These are phyloP conservation scores for Operophtera brumata DNA, from an alignment of 2,888 invertebrate genomes.

Conservation along the genomic window DNA sequence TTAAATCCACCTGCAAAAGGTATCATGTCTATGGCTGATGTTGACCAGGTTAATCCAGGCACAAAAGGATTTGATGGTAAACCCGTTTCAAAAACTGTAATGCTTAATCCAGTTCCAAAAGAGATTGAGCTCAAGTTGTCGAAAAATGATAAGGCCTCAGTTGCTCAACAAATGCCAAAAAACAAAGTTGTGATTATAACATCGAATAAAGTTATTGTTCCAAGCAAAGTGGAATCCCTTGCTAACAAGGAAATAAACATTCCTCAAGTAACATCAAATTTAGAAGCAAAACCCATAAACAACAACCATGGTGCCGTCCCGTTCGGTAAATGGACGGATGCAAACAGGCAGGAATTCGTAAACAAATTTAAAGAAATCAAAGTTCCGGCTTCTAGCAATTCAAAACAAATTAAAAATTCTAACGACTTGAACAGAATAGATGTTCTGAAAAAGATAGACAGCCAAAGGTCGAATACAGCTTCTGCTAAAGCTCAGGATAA, in stretches of 20 bases:
- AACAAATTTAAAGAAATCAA: conserved; percentile 70
- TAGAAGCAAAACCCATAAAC: conserved; percentile 47
- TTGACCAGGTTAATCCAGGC: background rate
- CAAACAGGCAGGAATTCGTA: conserved; percentile 69
- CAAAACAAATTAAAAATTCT: conserved; percentile 70
- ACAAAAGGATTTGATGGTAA: conserved; percentile 9
- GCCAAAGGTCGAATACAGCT: conserved; percentile 55
- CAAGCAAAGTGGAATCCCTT: conserved; percentile 7
- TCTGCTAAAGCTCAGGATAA: conserved; percentile 59
- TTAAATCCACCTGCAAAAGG: background rate
- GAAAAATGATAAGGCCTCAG: background rate
- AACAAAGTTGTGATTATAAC: conserved; percentile 10
- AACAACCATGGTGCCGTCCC: conserved; percentile 66
- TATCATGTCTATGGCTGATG: background rate
- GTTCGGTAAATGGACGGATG: conserved; percentile 75
- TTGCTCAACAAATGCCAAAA: conserved; percentile 7
- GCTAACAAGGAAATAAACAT: conserved; percentile 22
- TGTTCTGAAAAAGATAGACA: conserved; percentile 70
- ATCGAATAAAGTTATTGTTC: conserved; percentile 10
- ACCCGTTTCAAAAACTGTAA: conserved; percentile 18
- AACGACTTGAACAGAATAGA: conserved; percentile 74
- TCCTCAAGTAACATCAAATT: conserved; percentile 12
- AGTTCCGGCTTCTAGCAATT: conserved; percentile 52
- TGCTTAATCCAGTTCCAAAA: conserved; percentile 6
- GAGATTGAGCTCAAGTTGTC: background rate